Evolutionary conservation across 1,140 invertebrate genomes (phyloP), one percentile per base, ranked within the genome.

Genomic region (Drosophila cardini): DNA sequence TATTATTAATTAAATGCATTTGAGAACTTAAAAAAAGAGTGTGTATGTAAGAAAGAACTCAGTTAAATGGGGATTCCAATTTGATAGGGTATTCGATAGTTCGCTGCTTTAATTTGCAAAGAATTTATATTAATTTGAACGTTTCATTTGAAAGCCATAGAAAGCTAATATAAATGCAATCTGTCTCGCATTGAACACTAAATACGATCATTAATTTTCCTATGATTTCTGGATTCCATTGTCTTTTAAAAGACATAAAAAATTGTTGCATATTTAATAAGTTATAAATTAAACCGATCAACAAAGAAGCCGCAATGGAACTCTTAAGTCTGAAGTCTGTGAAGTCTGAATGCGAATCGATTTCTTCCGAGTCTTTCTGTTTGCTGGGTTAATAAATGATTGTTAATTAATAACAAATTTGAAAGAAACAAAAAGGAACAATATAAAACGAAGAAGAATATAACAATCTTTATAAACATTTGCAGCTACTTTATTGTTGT

Each of bases 341-440:
- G 30, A 40, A 58, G 58, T 62, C 43, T 58, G 21, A 26, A 63
- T 62, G 45, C 68, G 69, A 58, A 62, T 71, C 68, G 56, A 76
- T 78, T 64, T 75, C 72, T 71, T 68, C 64, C 72, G 63, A 62
- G 48, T 76, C 43, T 52, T 58, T 65, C 43, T 52, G 63, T 65
- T 36, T 36, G 57, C 15, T n/a, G 34, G 70, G 60, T 62, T 81
- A 78, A 81, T 81, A 81, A 85, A 85, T 85, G 77, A 69, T 63
- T 78, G 65, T 72, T 85, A 85, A 85, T 85, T 85, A 85, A 85
- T 85, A 81, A 85, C 78, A 81, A 85, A 77, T 84, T 80, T 86
- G 69, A 80, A 55, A 58, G 18, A 65, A 62, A 52, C 16, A 15
- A 45, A 30, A 45, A 40, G 58, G 34, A 21, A 21, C 21, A 21